Evolutionary conservation across 1,140 invertebrate species (phyloP).

Genomic region (Drosophila kikkawai): DNA sequence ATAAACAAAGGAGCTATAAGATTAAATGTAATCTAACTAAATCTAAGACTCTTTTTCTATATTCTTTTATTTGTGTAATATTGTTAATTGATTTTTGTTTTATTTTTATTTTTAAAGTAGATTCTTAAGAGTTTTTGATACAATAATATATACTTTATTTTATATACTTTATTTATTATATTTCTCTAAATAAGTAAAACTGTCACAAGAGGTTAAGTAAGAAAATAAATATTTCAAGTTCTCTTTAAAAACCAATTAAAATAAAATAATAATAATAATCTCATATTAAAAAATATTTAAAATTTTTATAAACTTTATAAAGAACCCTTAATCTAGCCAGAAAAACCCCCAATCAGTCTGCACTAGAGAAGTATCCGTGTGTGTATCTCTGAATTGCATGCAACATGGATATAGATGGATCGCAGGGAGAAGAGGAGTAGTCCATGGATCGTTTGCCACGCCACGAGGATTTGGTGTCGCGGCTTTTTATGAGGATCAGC

Average conservation of each 20-base stretch:
- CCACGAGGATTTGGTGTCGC: constrained; percentile 80
- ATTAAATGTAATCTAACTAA: neutral
- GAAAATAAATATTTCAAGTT: no score
- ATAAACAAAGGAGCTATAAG: neutral
- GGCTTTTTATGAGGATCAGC: constrained; percentile 82
- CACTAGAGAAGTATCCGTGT: constrained; percentile 1
- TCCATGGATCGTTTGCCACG: constrained; percentile 77
- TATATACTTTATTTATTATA: no score
- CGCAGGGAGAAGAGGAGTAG: constrained; percentile 28
- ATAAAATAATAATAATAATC: no score
- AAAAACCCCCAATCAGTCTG: neutral
- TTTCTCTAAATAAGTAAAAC: no score
- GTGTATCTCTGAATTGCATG: constrained; percentile 55
- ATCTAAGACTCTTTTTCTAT: no score
- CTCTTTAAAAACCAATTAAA: no score
- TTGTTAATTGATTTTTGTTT: no score
- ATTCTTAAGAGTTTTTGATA: no score
- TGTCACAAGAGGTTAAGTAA: no score
- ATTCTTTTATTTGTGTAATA: no score
- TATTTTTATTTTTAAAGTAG: no score
- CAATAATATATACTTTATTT: no score
- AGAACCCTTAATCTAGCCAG: neutral
- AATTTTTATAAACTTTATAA: neutral
- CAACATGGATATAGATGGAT: constrained; percentile 42
- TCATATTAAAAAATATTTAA: neutral